Evolutionary conservation across 2,113 vertebrate genomes (phyloP).

Genomic region (Piaya cayana): DNA sequence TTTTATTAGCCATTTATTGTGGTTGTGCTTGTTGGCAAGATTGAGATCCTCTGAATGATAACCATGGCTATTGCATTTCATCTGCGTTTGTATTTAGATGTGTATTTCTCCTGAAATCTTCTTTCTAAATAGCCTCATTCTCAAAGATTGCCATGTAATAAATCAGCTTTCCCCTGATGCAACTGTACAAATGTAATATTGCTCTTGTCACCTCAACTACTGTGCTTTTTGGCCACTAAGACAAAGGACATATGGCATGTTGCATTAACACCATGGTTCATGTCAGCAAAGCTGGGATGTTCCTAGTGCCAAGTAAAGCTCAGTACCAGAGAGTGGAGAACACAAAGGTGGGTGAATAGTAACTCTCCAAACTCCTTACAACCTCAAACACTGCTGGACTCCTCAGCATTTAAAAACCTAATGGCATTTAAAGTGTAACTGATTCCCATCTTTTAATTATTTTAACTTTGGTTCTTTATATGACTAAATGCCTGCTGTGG

Average conservation of each 20-base stretch:
- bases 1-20: constrained; percentile 68
- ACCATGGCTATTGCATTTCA: not conserved
- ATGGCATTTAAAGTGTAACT: not conserved
- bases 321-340: not conserved
- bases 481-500: not conserved
- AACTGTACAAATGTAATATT: not conserved
- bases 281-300: not conserved
- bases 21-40: constrained; percentile 29
- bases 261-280: not conserved
- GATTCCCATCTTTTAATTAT: not conserved
- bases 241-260: not conserved
- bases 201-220: not conserved
- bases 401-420: not conserved
- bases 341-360: not conserved
- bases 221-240: not conserved
- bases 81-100: not conserved
- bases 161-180: not conserved
- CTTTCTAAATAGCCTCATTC: not conserved
- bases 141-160: not conserved
- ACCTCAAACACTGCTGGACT: not conserved
- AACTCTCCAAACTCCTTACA: not conserved
- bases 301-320: not conserved
- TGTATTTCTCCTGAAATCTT: constrained; percentile 22
- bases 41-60: not conserved
- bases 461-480: not conserved